Evolutionary conservation across 2,113 vertebrate species (phyloP), one percentile per base, ranked within the genome.

Genomic region (Ophiodon elongatus): DNA sequence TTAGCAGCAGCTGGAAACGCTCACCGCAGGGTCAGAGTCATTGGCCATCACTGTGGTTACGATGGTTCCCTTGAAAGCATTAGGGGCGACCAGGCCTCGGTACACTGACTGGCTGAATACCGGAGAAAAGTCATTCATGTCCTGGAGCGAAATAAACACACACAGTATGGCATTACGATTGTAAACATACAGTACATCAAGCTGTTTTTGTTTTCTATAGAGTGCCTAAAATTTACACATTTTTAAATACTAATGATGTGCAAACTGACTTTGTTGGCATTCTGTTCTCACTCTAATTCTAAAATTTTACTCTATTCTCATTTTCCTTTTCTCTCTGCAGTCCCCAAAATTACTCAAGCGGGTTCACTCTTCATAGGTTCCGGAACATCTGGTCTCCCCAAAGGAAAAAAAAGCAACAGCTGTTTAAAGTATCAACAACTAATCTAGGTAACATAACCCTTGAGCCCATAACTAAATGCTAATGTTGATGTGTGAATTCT

Each of bases 41-140:
- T 96, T 96, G 45, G 98, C 98, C 43, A 90, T 94, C 69, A 99
- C 97, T 0, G 94, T 96, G 33, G 96, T 96, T 91, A 99, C 95
- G 0, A 97, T 85, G 0, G 97, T 99, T 89, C 97, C 98, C 94
- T 99, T 99, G 88, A 94, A 87, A 5, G 98, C 98, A 65, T 99
- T 97, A 0, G 98, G 98, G 79, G 98, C 98, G 41, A 99, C 98
- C 95, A 99, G 96, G 19, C 98, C 98, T 86, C 95, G 96, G 94
- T 99, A 99, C 83, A 96, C 70, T 19, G 94, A 76, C 87, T 97
- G 96, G 86, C 94, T 96, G 93, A 99, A 99, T 39, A 96, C 94
- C 0, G 98, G 98, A 0, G 97, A 92, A 89, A 97, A 99, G 95
- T 99, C 98, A 35, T 99, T 99, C 97, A 99, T 99, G 91, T 99